phyloP scores from a whole-genome alignment of 2,113 vertebrate species.

The Pseudorectes ferrugineus region DNA sequence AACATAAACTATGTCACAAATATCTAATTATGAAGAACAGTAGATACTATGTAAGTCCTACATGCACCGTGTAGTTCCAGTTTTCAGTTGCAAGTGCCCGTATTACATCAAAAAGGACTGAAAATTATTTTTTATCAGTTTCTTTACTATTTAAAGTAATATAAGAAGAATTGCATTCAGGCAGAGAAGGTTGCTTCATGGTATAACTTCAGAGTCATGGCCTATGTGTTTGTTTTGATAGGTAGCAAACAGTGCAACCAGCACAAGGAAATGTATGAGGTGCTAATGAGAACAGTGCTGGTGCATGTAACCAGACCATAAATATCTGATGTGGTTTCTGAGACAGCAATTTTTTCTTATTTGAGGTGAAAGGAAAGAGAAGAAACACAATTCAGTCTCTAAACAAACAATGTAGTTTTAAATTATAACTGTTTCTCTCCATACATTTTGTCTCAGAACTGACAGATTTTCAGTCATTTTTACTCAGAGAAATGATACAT shows the following conservation, averaged over 20 bases:
- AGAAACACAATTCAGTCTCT: background rate
- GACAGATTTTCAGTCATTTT: background rate
- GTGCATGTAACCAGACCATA: background rate
- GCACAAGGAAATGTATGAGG: background rate
- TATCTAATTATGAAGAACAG: background rate
- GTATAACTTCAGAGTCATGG: background rate
- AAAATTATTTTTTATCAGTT: background rate
- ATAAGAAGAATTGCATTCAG: background rate
- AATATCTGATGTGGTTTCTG: background rate
- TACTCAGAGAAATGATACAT: background rate
- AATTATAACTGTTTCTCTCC: background rate
- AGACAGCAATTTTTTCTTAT: background rate
- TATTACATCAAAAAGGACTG: background rate
- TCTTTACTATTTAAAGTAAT: background rate
- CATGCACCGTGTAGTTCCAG: background rate
- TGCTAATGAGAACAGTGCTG: background rate
- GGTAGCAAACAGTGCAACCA: background rate
- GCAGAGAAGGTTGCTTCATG: background rate
- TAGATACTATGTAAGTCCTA: background rate
- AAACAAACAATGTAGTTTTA: background rate
- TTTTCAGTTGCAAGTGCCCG: background rate
- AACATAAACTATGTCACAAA: background rate
- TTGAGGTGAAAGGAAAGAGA: background rate
- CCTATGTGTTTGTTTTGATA: background rate
- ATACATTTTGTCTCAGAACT: background rate